phyloP scores from a whole-genome alignment of 2,797 vertebrate genomes.

The Pterois miles region DNA sequence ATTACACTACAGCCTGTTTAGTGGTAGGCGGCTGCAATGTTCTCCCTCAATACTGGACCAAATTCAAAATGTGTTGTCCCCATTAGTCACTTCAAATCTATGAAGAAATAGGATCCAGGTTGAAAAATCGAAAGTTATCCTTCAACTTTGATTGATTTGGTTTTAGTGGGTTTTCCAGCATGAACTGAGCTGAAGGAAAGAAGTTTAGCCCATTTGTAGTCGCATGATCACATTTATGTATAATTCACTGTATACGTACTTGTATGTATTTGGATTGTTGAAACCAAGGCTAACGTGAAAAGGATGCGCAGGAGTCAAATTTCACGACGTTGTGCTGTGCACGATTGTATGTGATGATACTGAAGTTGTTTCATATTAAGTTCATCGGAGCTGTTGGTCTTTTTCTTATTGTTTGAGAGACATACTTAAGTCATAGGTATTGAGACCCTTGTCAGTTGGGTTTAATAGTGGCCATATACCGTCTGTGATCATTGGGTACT shows the following conservation, averaged over 20 bases:
- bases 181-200: not conserved
- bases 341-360: no score
- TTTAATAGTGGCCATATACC: not conserved
- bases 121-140: no score
- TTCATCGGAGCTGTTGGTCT: not conserved
- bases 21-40: no score
- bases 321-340: no score
- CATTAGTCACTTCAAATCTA: no score
- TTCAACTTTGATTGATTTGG: not conserved
- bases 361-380: not conserved
- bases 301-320: not conserved
- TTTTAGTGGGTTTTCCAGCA: not conserved
- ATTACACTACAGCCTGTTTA: no score
- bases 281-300: not conserved
- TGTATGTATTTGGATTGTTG: not conserved
- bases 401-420: not conserved
- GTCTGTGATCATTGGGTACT: not conserved
- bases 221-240: not conserved
- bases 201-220: not conserved
- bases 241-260: not conserved
- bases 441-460: not conserved
- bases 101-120: no score
- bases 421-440: not conserved
- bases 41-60: no score
- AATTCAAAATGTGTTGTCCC: no score